Evolutionary conservation across 2,888 invertebrate genomes (phyloP), one percentile per base, ranked within the genome.

Genomic region (Andrena camellia): DNA sequence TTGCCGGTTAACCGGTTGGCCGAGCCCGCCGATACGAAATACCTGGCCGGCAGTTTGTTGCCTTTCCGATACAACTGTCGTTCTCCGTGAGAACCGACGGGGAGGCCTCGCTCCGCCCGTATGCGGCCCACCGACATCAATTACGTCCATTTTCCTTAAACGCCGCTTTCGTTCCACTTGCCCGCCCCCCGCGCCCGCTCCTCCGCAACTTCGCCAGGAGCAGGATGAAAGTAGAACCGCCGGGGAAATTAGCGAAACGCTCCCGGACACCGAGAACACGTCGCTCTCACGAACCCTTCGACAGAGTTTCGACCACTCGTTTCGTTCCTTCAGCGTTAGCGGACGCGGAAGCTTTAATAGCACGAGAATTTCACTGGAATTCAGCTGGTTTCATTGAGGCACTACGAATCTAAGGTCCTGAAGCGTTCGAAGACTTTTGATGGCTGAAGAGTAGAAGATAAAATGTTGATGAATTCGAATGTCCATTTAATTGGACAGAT

Each of bases 1-100:
- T 94, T 93, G 93, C 94, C 93, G 94, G 94, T 94, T 94, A 92
- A 94, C 93, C 91, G 93, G 93, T 93, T 91, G 91, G 92, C 88
- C 92, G 93, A 91, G 86, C 91, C 91, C 90, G 89, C 90, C 89
- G 89, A 90, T 91, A 90, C 88, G 81, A 88, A 86, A 79, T 87
- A 84, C 86, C 85, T 75, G 76, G 71, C 64, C 74, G 64, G 84
- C 81, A 88, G 89, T 90, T 89, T 87, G 88, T 85, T 88, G 84
- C 85, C 85, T 83, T 57, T 81, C 84, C 83, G 69, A 84, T 81
- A 82, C 83, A 89, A 89, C 89, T 85, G 89, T 86, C 88, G 89
- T 76, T 72, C 83, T 74, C 77, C 85, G 88, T 88, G 88, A 86
- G 88, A 88, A 88, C 88, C 78, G 70, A 69, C 78, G 68, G 26